A percentile compares a stretch with the other conserved stretches of the same genome.
phyloP scores from a whole-genome alignment of 2,888 invertebrate genomes.

The Epsilonema sp. region DNA sequence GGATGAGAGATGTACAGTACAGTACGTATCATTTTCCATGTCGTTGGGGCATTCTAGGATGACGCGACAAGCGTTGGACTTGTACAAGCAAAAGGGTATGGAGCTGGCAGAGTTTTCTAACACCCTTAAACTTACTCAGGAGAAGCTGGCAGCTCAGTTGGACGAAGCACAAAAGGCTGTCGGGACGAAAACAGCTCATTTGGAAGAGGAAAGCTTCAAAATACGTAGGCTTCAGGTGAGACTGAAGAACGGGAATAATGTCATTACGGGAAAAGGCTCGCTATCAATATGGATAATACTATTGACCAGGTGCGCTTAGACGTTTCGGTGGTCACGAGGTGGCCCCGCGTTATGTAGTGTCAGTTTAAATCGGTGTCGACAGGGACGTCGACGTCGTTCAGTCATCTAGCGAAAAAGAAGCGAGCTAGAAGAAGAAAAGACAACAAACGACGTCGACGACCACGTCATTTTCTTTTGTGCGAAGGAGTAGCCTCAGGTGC shows the following conservation, averaged over 20 bases:
- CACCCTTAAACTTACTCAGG: constrained; percentile 82
- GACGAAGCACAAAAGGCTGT: constrained; percentile 90
- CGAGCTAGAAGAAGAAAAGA: too few relatives aligned
- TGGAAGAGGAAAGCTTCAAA: constrained; percentile 89
- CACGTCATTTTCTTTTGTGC: constrained; percentile 7
- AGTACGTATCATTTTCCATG: too few relatives aligned
- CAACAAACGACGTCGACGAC: too few relatives aligned
- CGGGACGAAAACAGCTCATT: constrained; percentile 79
- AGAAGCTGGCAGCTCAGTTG: constrained; percentile 93
- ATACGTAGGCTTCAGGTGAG: constrained; percentile 55
- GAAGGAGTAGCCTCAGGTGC: too few relatives aligned
- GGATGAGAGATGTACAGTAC: neutral
- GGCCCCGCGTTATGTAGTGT: too few relatives aligned
- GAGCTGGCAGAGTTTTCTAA: constrained; percentile 92
- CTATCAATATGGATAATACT: neutral
- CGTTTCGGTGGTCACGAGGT: neutral
- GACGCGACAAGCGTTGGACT: constrained; percentile 86
- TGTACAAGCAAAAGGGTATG: constrained; percentile 90
- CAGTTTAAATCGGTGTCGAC: too few relatives aligned
- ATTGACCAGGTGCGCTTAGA: neutral
- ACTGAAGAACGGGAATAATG: neutral
- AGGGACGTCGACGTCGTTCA: too few relatives aligned
- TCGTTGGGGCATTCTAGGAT: too few relatives aligned
- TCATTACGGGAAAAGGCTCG: neutral
- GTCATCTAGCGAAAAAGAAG: too few relatives aligned